Percentiles rank a stretch among this genome's conserved stretches.
These are phyloP conservation scores for Catajapyx aquilonaris DNA, from an alignment of 1,140 invertebrate species.

Conservation along the genomic window DNA sequence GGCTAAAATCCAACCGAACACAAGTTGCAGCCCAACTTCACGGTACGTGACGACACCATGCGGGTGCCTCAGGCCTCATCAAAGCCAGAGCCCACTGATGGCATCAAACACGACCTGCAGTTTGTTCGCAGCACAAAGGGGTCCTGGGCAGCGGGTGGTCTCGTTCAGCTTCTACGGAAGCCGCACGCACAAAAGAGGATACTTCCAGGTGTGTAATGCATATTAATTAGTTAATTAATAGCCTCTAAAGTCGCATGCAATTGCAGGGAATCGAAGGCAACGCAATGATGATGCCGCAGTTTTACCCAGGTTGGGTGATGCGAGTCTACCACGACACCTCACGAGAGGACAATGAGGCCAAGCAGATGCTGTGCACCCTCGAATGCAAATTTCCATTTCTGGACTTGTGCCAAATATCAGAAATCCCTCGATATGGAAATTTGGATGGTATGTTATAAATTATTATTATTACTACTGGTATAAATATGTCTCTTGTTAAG, in stretches of 20 bases:
- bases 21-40: too few relatives aligned
- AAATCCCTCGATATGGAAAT: not conserved
- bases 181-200: not conserved
- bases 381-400: not conserved
- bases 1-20: too few relatives aligned
- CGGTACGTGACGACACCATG: too few relatives aligned
- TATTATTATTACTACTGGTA: not conserved
- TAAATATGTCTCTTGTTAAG: too few relatives aligned
- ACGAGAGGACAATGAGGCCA: not conserved
- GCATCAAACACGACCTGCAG: conserved; percentile 2
- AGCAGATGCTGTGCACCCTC: not conserved
- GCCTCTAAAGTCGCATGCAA: too few relatives aligned
- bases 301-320: conserved; percentile 12
- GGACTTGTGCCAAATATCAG: conserved; percentile 6
- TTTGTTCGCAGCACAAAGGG: not conserved
- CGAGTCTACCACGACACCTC: conserved; percentile 9
- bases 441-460: not conserved
- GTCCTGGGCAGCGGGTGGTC: conserved; percentile 4
- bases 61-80: too few relatives aligned
- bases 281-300: conserved; percentile 1
- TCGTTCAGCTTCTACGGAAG: conserved; percentile 3
- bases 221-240: too few relatives aligned
- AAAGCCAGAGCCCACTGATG: too few relatives aligned
- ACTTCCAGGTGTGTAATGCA: conserved; percentile 1
- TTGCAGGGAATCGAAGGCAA: conserved; percentile 6